These are phyloP conservation scores for Drosophila neotestacea DNA, from an alignment of 2,888 invertebrate species.

Conservation along the genomic window DNA sequence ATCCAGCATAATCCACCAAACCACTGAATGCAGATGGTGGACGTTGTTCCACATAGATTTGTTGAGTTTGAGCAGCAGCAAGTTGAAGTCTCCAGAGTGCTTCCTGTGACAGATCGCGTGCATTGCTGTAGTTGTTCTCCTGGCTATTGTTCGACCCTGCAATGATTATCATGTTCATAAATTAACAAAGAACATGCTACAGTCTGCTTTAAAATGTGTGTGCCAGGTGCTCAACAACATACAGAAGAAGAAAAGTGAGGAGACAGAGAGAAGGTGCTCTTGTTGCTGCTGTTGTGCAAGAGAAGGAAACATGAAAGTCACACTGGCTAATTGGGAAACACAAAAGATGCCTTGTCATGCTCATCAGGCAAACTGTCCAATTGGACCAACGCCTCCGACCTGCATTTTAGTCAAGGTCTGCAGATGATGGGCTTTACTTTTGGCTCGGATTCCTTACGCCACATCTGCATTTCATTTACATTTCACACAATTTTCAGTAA, in stretches of 20 bases:
- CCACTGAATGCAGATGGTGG: conserved; percentile 80
- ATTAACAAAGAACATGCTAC: conserved; percentile 11
- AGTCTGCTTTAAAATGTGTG: not conserved
- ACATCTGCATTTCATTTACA: conserved; percentile 16
- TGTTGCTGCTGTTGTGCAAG: conserved; percentile 26
- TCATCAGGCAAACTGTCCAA: conserved; percentile 35
- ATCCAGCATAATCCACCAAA: conserved; percentile 79
- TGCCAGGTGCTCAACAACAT: conserved; percentile 13
- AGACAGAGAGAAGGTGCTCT: not conserved
- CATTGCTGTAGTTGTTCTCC: conserved; percentile 82
- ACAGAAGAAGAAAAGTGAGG: not conserved
- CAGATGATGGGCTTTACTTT: conserved; percentile 9
- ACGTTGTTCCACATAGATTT: conserved; percentile 80
- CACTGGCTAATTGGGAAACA: conserved; percentile 62
- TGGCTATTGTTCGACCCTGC: conserved; percentile 75
- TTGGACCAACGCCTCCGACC: conserved; percentile 32
- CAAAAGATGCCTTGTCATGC: conserved; percentile 49
- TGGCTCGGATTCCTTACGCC: not conserved
- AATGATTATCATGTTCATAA: conserved; percentile 27
- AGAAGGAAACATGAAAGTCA: conserved; percentile 66
- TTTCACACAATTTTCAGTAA: conserved; percentile 1
- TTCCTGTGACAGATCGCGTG: conserved; percentile 79
- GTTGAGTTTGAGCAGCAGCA: conserved; percentile 71
- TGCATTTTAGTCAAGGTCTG: not conserved
- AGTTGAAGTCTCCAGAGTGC: conserved; percentile 81